Evolutionary conservation across 2,113 vertebrate genomes (phyloP), one percentile per base, ranked within the genome.

Genomic region (Neogobius melanostomus): DNA sequence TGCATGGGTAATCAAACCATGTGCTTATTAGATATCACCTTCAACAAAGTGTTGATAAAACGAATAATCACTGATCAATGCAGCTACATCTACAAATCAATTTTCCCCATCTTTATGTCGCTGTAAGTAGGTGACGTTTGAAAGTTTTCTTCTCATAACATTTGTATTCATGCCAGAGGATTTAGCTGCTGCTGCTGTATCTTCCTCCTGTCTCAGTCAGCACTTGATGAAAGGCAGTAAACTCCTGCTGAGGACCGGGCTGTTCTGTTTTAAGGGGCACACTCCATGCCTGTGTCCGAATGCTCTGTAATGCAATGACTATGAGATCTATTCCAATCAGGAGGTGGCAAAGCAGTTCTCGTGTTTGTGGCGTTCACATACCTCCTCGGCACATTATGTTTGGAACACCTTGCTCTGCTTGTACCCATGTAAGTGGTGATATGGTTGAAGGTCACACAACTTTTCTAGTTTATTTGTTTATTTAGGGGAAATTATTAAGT

Each of bases 201-300:
- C 71, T 74, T 59, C 48, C 51, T 11, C 49, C 43, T 1, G 15
- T 66, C 68, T 64, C 54, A 64, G 51, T 11, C 68, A 49, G 54
- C 61, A 67, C 17, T n/a, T 28, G 11, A 45, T 68, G 53, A 72
- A 77, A 73, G 56, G 74, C 64, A 52, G 71, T 79, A 61, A 77
- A 83, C 78, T 77, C 5, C 4, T 14, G 47, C 11, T 64, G 8
- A 51, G 45, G 66, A 69, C 69, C 69, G 10, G 10, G 21, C 53
- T 45, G 6, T 70, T 76, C 56, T 60, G 47, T 77, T 67, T 69
- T 9, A 0, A 46, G 47, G 10, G 28, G 52, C 47, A 66, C 67
- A 57, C 54, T 47, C 59, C 46, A 59, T 69, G 57, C 11, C 14
- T 66, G 65, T 16, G 7, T 17, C 45, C 1, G 11, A 61, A 12